Evolutionary conservation across 2,797 vertebrate species (phyloP), one percentile per base, ranked within the genome.

Genomic region (Megaceryle alcyon): DNA sequence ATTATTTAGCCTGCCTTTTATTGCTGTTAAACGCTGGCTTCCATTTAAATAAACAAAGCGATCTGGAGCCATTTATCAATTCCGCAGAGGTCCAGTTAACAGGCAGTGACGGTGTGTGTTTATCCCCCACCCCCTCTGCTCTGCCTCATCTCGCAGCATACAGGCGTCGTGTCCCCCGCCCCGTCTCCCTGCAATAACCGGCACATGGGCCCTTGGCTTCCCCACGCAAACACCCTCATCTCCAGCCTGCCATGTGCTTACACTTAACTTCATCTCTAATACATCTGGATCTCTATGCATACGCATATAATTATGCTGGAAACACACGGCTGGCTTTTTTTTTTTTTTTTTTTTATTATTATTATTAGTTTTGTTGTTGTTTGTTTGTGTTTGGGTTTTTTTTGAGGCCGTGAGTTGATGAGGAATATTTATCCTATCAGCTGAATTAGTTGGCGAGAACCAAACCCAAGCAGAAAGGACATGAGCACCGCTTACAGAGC

Each of bases 251-350:
- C 79, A 26, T 57, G 65, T 69, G 81, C 94, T 94, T 76, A 39
- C 53, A 33, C 48, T 96, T 95, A 84, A 82, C 65, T 86, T 95
- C 60, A 69, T 91, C 84, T 96, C 70, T 68, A 43, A 60, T 63
- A 48, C 68, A 3, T 14, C 43, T 65, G 56, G 43, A 48, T 86
- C 28, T 68, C 33, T 35, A 2, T 5, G 23, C 10, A 15, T 10
- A 15, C 15, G 23, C 9, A 31, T 18, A 7, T 2, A 71, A 87
- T 33, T 46, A 56, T 44, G 17, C 33, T 90, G 59, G 49, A 85
- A 96, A 89, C 68, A 85, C 60, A 71, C 26, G 66, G 71, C 53
- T n/a, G 31, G 20, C 12, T 14, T 75, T 49, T 75, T 26, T 35
- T 44, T 33, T 85, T 26, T 48, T 41, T 26, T 35, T 44, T 33